Base-by-base conservation (phyloP, 2,888 invertebrate species). In the Hypolimnas misippus region DNA sequence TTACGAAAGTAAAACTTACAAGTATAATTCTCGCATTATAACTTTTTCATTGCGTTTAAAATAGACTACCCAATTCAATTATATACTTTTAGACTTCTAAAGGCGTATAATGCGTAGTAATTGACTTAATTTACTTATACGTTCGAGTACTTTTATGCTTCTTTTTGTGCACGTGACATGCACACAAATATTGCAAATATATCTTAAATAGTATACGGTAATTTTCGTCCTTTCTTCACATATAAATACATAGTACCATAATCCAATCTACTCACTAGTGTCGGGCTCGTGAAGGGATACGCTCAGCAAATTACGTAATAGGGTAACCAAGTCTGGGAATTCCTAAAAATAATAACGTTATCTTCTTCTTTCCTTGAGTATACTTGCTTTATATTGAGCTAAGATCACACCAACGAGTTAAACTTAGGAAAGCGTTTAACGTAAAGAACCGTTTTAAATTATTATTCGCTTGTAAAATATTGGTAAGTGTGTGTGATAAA, bases 301-400 rank as follows among this genome's bases (percentile, higher is more conserved):
- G 65, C 65, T 70, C 68, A 66, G 70, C 68, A 63, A 63, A 65
- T 68, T 65, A 66, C 62, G 56, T 70, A 68, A 70, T 63, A 65
- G 57, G 67, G 62, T 62, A 59, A 59, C 62, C 46, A 59, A 63
- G 57, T 63, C 44, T 62, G 59, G 67, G 66, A 69, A 64, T 62
- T 63, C 70, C 62, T 63, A 70, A 68, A 69, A 70, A 66, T 62
- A 67, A 64, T 64, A 64, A 25, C 51, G 50, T 65, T 62, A 55
- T 59, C 69, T 65, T 55, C 44, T 19, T 21, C 19, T 29, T 21
- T 44, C 40, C 49, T 55, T 50, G 40, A 44, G n/a, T 61, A 57
- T 61, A 50, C 68, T 57, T 64, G 17, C 31, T 25, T 6, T 46
- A 25, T 29, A 61, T 54, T 29, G 53, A 14, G 40, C 14, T 17